Percentiles rank a stretch among this genome's conserved stretches.
These are phyloP conservation scores for Limnothrissa miodon DNA, from an alignment of 2,113 vertebrate genomes.

Conservation along the genomic window DNA sequence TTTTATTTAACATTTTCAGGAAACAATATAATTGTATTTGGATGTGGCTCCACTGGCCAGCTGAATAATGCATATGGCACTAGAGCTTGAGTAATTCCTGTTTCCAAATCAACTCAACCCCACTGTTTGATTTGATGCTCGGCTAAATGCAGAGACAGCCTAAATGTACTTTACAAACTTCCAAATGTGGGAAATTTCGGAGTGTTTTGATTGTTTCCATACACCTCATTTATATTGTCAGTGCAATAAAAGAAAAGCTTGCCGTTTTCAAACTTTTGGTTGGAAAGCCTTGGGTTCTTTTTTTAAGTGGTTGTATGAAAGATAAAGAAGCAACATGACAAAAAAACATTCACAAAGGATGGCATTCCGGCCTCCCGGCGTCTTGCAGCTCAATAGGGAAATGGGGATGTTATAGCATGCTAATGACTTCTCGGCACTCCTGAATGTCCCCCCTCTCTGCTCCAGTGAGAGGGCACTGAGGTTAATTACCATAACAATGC, in stretches of 20 bases:
- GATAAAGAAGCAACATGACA: slow-evolving; percentile 55
- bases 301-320: slow-evolving; percentile 49
- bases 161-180: slow-evolving; percentile 51
- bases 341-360: slow-evolving; percentile 57
- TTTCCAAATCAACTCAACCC: slow-evolving; percentile 26
- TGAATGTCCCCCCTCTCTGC: slow-evolving; percentile 73
- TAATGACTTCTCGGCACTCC: slow-evolving; percentile 75
- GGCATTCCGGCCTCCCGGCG: slow-evolving; percentile 46
- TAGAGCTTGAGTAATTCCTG: not conserved
- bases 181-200: slow-evolving; percentile 46
- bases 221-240: slow-evolving; percentile 45
- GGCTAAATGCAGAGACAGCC: slow-evolving; percentile 41
- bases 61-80: not conserved
- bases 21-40: slow-evolving; percentile 12
- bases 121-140: not conserved
- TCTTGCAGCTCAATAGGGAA: slow-evolving; percentile 60
- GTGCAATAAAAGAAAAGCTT: slow-evolving; percentile 47
- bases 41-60: not conserved
- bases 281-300: slow-evolving; percentile 46
- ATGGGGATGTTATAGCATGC: slow-evolving; percentile 69
- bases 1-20: slow-evolving; percentile 9
- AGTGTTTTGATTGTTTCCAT: slow-evolving; percentile 30
- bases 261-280: slow-evolving; percentile 50
- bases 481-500: slow-evolving; percentile 82
- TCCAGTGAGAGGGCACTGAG: slow-evolving; percentile 70